Percentiles rank a stretch among this genome's conserved stretches.
These are phyloP conservation scores for Heterohyrax brucei DNA, from an alignment of 2,797 vertebrate genomes.

Conservation along the genomic window DNA sequence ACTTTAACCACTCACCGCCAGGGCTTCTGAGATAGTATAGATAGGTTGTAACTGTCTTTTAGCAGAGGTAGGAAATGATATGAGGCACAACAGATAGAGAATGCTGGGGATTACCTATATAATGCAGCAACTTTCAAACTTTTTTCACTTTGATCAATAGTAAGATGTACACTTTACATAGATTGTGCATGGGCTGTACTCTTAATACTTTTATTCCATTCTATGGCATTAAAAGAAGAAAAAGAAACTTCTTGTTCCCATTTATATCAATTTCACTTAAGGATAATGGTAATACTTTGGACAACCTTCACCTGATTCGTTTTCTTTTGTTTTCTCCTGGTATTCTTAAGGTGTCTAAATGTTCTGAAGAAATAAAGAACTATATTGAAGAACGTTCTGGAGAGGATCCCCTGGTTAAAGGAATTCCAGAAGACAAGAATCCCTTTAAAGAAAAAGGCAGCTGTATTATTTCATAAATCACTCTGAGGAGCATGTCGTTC, in stretches of 20 bases:
- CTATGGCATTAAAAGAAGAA: background rate
- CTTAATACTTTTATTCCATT: slow-evolving; percentile 18
- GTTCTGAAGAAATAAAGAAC: slow-evolving; percentile 98
- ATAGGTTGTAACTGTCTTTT: background rate
- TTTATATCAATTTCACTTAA: slow-evolving; percentile 52
- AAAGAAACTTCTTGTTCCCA: background rate
- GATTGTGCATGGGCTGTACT: background rate
- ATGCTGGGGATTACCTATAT: background rate
- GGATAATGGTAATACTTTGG: background rate
- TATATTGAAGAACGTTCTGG: slow-evolving; percentile 95
- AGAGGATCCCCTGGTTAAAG: slow-evolving; percentile 97
- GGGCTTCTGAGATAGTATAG: background rate
- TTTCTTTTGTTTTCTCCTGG: background rate
- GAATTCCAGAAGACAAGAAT: slow-evolving; percentile 98
- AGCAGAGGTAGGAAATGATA: slow-evolving; percentile 40
- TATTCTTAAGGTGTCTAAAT: slow-evolving; percentile 95
- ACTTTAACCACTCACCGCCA: no score
- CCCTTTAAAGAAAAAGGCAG: slow-evolving; percentile 99
- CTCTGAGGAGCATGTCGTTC: slow-evolving; percentile 59
- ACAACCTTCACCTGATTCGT: background rate
- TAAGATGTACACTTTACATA: slow-evolving; percentile 32
- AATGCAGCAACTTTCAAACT: slow-evolving; percentile 41
- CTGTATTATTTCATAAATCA: slow-evolving; percentile 95
- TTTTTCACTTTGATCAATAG: slow-evolving; percentile 14
- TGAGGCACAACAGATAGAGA: slow-evolving; percentile 19